A percentile compares a stretch with the other conserved stretches of the same genome.
phyloP scores from a whole-genome alignment of 2,797 vertebrate species.

The Lemur catta region DNA sequence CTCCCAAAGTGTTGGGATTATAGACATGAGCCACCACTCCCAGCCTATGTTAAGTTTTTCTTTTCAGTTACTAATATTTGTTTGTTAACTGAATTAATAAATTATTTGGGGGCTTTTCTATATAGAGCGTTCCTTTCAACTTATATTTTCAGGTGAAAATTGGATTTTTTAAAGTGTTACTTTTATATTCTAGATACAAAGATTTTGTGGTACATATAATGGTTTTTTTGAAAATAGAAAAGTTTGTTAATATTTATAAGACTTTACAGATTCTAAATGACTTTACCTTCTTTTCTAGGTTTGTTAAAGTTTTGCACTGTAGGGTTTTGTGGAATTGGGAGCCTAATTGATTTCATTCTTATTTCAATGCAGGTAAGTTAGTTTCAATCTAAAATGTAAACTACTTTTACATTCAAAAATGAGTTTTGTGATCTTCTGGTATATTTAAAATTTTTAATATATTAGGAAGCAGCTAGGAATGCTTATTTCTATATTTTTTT shows the following conservation, averaged over 20 bases:
- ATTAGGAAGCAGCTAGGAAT: neutral
- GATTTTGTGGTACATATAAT: neutral
- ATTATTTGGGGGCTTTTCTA: conserved; percentile 21
- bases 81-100: conserved; percentile 37
- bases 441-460: neutral
- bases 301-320: conserved; percentile 98
- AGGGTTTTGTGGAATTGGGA: conserved; percentile 98
- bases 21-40: too few relatives aligned
- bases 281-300: conserved; percentile 84
- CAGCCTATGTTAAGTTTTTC: neutral
- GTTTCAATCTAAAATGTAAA: neutral
- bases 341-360: conserved; percentile 96
- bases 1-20: too few relatives aligned
- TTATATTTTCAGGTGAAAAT: conserved; percentile 56
- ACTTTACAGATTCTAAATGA: conserved; percentile 39
- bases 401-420: conserved; percentile 31
- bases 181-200: conserved; percentile 46
- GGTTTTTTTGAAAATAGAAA: conserved; percentile 22
- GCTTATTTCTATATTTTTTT: neutral
- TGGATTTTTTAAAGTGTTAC: conserved; percentile 33
- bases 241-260: neutral
- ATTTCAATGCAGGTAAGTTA: conserved; percentile 97
- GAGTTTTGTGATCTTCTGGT: neutral
- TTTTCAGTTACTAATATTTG: conserved; percentile 19
- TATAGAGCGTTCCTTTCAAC: conserved; percentile 16